Evolutionary conservation across 2,888 invertebrate species (phyloP).

Genomic region (Deilephila elpenor): DNA sequence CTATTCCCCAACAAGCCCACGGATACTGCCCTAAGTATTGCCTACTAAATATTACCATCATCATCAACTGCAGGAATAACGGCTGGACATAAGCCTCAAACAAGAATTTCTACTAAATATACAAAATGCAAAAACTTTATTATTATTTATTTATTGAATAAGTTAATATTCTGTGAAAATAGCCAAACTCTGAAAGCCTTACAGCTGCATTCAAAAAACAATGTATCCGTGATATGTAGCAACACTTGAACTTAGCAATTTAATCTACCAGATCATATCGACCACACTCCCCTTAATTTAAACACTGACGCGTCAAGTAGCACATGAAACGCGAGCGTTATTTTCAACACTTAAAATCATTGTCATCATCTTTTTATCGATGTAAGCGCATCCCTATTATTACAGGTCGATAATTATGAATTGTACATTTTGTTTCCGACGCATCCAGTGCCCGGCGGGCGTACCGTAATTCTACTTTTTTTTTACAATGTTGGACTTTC

Average conservation of each 20-base stretch:
- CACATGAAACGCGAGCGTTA: conserved; percentile 24
- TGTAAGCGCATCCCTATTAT: conserved; percentile 62
- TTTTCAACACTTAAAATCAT: conserved; percentile 34
- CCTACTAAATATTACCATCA: no score
- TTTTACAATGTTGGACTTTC: conserved; percentile 67
- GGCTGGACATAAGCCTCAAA: no score
- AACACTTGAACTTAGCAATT: background rate
- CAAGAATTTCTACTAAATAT: no score
- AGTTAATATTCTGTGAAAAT: no score
- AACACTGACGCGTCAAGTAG: background rate
- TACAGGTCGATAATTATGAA: conserved; percentile 76
- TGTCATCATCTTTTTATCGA: conserved; percentile 51
- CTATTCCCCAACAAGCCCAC: no score
- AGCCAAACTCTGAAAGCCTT: no score
- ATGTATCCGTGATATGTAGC: no score
- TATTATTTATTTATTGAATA: no score
- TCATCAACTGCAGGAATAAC: no score
- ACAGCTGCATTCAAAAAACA: no score
- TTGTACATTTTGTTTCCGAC: conserved; percentile 75
- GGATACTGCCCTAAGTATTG: no score
- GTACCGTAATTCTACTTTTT: conserved; percentile 66
- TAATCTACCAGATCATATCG: background rate
- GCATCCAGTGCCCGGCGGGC: conserved; percentile 60
- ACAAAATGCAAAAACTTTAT: no score
- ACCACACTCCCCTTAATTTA: background rate